Evolutionary conservation across 2,888 invertebrate species (phyloP), one percentile per base, ranked within the genome.

Genomic region (Myopa tessellatipennis): DNA sequence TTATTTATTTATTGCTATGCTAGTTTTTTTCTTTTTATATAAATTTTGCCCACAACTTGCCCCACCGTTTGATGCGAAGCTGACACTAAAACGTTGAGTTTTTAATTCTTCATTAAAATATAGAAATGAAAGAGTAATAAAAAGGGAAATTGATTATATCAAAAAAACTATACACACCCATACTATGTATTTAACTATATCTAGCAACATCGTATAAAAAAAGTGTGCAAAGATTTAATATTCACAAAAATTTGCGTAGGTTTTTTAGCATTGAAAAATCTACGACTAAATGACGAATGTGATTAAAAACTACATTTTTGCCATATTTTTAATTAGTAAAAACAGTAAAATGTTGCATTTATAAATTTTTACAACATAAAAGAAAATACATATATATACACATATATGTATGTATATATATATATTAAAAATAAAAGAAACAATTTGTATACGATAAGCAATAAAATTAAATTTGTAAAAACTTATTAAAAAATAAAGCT

Each of bases 251-350:
- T 87, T 87, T 87, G 84, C 87, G 83, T 87, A 85, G 87, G 84
- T 87, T 87, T 87, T 87, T 87, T 85, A 55, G 82, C 79, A 82
- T 58, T 75, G 81, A 86, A 87, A 87, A 87, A 86, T 85, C 87
- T 87, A 85, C 86, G 82, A 84, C 85, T 87, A 87, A 87, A 86
- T 87, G 84, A 81, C 74, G 69, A 80, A 82, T 85, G 86, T 81
- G 84, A 83, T 81, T 80, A 26, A 77, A 79, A 77, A 79, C 79
- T 69, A 80, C 74, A 79, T 75, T 82, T 81, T 82, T 82, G 82
- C 82, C 82, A 82, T 82, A 82, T 82, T 81, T 81, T 82, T 75
- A 80, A 79, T 79, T 81, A 82, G 78, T 79, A 52, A 79, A 81
- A 82, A 82, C 79, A 79, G 80, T 80, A 73, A 81, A 81, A 82